Evolutionary conservation across 2,888 invertebrate species (phyloP).

Genomic region (Metellina segmentata): DNA sequence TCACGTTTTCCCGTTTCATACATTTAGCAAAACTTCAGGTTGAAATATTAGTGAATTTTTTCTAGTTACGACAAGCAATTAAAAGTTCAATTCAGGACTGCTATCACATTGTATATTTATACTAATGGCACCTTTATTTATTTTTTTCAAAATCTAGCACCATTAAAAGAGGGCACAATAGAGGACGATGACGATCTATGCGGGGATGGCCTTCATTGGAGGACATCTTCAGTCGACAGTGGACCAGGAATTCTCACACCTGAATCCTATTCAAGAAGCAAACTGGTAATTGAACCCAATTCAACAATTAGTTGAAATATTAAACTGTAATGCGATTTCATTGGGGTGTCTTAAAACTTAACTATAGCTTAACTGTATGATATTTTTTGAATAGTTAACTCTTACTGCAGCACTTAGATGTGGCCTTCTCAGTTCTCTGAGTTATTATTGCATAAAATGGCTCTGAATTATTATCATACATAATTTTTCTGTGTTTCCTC

Average conservation of each 20-base stretch:
- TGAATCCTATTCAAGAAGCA: constrained; percentile 67
- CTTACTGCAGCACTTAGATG: too few species aligned
- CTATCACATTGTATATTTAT: not conserved
- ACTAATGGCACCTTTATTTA: not conserved
- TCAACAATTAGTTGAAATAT: not conserved
- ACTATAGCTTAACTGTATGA: too few species aligned
- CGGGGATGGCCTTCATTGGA: constrained; percentile 70
- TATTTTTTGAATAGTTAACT: too few species aligned
- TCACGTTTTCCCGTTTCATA: too few species aligned
- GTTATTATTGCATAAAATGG: too few species aligned
- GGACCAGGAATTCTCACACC: constrained; percentile 66
- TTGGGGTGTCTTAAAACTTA: not conserved
- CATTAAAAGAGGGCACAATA: constrained; percentile 60
- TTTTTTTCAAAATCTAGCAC: constrained; percentile 33
- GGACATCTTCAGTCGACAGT: constrained; percentile 72
- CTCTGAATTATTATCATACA: too few species aligned
- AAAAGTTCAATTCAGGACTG: not conserved
- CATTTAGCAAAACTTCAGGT: too few species aligned
- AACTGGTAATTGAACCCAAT: constrained; percentile 28
- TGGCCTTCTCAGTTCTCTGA: too few species aligned
- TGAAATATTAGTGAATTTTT: too few species aligned
- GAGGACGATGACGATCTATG: constrained; percentile 72
- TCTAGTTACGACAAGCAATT: too few species aligned
- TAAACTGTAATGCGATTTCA: not conserved
- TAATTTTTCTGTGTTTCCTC: too few species aligned